Conservation (phyloP, 2,797 vertebrate genomes). For the Anguilla anguilla region DNA sequence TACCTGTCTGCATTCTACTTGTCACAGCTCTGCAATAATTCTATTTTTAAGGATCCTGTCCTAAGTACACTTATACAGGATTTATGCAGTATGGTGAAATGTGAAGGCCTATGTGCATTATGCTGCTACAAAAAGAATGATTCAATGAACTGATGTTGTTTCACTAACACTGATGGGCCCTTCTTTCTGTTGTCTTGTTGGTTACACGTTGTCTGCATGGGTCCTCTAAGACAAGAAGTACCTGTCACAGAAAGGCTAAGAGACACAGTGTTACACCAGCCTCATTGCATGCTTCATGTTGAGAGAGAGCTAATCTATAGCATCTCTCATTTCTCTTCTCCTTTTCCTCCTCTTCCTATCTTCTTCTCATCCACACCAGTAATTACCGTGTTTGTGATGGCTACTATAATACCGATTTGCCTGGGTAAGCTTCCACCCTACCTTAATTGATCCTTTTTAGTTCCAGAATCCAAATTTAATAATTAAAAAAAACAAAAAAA, state of each 20-base stretch:
- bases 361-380: conserved; percentile 92
- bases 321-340: conserved; percentile 85
- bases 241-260: conserved; percentile 9
- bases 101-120: conserved; percentile 39
- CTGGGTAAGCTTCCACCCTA: conserved; percentile 95
- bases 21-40: not conserved
- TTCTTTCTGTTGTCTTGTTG: conserved; percentile 47
- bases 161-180: conserved; percentile 14
- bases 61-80: conserved; percentile 35
- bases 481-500: not conserved
- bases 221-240: conserved; percentile 28
- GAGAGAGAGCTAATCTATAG: conserved; percentile 87
- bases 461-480: not conserved
- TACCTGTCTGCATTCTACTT: not conserved
- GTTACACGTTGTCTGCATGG: conserved; percentile 43
- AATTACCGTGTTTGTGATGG: conserved; percentile 99
- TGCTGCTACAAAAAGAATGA: conserved; percentile 26
- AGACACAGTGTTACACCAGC: conserved; percentile 41
- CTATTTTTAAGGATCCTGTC: not conserved
- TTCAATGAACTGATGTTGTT: not conserved
- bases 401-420: conserved; percentile 99
- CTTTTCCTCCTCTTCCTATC: conserved; percentile 75
- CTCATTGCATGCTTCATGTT: conserved; percentile 91
- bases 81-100: conserved; percentile 47
- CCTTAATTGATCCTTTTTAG: conserved; percentile 66